Evolutionary conservation across 2,797 vertebrate genomes (phyloP), one percentile per base, ranked within the genome.

Genomic region (Micropoecilia bifurca): DNA sequence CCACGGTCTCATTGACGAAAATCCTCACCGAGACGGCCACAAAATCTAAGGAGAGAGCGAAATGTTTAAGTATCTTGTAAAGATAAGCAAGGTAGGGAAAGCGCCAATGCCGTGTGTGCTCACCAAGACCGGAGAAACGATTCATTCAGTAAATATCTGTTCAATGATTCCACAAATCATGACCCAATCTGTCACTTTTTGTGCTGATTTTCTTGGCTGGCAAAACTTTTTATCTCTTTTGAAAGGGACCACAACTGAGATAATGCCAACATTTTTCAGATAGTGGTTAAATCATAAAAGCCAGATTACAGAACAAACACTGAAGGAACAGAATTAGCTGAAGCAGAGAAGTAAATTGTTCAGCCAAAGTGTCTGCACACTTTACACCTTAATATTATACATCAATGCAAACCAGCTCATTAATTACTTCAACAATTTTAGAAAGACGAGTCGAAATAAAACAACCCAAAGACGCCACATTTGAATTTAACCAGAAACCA

Each of bases 1-100:
- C 95, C 89, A 98, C 93, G 0, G 78, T 89, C 43, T 90, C 87
- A 0, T 92, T 94, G 73, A 90, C 92, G 61, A 97, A 96, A 77
- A 96, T 94, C 76, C 81, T 90, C 74, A 99, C 83, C 4, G 89
- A 84, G 92, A 99, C 96, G 0, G 95, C 96, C 83, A 99, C 97
- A 30, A 96, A 97, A 92, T 99, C 98, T 99, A 85, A 80, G 61
- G 71, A 73, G 14, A 83, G 28, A 82, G 68, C 18, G 72, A 28
- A 50, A 1, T 13, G 2, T 5, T 68, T 25, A 68, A 69, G 22
- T 22, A 36, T 36, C 33, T 25, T 50, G 20, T 12, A 39, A 13
- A n/a, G 28, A 53, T 47, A 0, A 39, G n/a, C 33, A 41, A 33
- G 16, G 47, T 33, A 73, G 30, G 22, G 13, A 41, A 55, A 41